phyloP scores from a whole-genome alignment of 2,797 vertebrate genomes.

The Tapirus indicus region DNA sequence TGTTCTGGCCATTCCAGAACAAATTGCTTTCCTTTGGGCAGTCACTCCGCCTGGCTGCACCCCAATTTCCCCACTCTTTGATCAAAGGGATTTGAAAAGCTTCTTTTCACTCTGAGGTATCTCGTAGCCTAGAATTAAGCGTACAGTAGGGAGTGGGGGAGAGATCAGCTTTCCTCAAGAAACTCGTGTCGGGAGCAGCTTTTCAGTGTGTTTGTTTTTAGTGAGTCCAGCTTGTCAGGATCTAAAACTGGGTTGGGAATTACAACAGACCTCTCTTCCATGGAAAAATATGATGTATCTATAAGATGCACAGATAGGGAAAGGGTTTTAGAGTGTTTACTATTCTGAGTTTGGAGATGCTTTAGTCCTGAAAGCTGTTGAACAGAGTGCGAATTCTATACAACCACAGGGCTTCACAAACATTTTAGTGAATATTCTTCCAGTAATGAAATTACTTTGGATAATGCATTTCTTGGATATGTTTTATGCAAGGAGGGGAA shows the following conservation, averaged over 20 bases:
- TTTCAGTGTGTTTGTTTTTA: neutral
- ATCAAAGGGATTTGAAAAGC: neutral
- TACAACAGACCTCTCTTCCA: neutral
- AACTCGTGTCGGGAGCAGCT: neutral
- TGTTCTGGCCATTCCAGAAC: neutral
- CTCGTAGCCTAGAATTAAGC: neutral
- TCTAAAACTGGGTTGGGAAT: neutral
- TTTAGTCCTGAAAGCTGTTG: neutral
- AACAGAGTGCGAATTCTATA: slow-evolving; percentile 7
- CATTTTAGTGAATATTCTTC: slow-evolving; percentile 72
- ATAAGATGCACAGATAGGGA: neutral
- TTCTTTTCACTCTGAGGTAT: neutral
- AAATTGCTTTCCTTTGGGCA: neutral
- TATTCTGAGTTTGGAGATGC: neutral
- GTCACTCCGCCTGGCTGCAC: neutral
- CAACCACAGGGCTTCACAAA: slow-evolving; percentile 59
- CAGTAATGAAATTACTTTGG: slow-evolving; percentile 77
- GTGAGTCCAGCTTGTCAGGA: neutral
- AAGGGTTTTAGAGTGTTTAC: neutral
- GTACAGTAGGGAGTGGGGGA: neutral
- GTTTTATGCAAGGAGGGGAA: slow-evolving; percentile 62
- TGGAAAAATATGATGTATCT: neutral
- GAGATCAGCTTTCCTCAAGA: neutral
- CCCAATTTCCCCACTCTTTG: neutral
- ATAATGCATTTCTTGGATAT: slow-evolving; percentile 68